These are phyloP conservation scores for Drosophila pachea DNA, from an alignment of 1,140 invertebrate species.

Conservation along the genomic window DNA sequence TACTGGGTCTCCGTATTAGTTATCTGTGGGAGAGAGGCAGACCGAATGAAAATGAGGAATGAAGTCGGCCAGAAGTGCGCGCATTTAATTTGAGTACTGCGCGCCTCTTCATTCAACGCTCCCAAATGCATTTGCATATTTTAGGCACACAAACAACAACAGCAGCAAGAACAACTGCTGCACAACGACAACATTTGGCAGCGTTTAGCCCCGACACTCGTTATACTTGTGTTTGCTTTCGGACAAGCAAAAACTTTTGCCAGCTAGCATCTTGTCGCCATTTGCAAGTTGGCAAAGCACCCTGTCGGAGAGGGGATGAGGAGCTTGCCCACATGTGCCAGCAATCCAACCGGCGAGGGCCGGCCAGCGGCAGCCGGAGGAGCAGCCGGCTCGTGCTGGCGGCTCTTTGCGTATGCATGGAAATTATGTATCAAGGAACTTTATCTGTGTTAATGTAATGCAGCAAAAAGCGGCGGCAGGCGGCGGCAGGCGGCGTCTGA, in stretches of 20 bases:
- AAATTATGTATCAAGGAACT: slow-evolving; percentile 78
- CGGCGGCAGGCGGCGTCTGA: slow-evolving; percentile 53
- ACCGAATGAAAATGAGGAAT: background rate
- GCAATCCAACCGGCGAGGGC: slow-evolving; percentile 1
- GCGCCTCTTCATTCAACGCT: slow-evolving; percentile 64
- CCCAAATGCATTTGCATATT: slow-evolving; percentile 70
- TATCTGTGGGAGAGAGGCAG: slow-evolving; percentile 44
- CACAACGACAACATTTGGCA: slow-evolving; percentile 60
- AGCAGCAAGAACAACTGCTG: slow-evolving; percentile 1
- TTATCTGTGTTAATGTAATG: slow-evolving; percentile 77
- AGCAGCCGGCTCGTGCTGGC: slow-evolving; percentile 21
- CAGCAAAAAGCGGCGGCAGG: slow-evolving; percentile 60
- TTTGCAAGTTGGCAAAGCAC: slow-evolving; percentile 70
- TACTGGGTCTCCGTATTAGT: slow-evolving; percentile 66
- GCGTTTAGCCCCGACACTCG: slow-evolving; percentile 60
- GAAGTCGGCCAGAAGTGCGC: slow-evolving; percentile 7
- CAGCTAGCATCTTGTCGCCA: slow-evolving; percentile 74
- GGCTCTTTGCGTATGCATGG: slow-evolving; percentile 66
- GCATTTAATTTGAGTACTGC: slow-evolving; percentile 47
- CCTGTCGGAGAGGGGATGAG: background rate
- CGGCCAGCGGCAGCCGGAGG: background rate
- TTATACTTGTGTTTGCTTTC: slow-evolving; percentile 67
- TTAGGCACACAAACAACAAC: slow-evolving; percentile 47
- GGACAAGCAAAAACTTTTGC: slow-evolving; percentile 64
- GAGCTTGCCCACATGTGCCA: slow-evolving; percentile 50